These are phyloP conservation scores for Himalopsyche japonica DNA, from an alignment of 2,888 invertebrate species.

Conservation along the genomic window DNA sequence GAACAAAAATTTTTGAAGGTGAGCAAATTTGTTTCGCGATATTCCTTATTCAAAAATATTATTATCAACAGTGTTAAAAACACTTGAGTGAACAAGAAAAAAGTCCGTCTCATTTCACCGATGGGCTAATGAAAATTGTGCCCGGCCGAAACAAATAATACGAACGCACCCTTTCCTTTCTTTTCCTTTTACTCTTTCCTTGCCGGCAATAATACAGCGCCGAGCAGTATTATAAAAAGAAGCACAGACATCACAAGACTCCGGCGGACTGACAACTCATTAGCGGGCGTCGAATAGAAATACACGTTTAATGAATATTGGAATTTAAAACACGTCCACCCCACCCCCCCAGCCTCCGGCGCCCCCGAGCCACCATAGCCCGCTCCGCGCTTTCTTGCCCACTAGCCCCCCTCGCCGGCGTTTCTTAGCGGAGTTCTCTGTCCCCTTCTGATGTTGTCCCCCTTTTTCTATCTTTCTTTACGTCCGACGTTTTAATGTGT, in stretches of 20 bases:
- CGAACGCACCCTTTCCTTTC: background rate
- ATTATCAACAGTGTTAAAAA: background rate
- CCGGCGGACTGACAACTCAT: constrained; percentile 42
- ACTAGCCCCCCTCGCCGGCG: constrained; percentile 25
- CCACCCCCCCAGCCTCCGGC: constrained; percentile 17
- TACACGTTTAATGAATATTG: constrained; percentile 42
- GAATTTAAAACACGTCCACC: constrained; percentile 42
- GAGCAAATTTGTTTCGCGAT: background rate
- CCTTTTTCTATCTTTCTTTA: constrained; percentile 42
- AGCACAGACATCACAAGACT: constrained; percentile 18
- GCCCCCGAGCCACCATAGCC: constrained; percentile 19
- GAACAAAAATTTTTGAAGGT: too few species aligned
- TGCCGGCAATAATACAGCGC: background rate
- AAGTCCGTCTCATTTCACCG: background rate
- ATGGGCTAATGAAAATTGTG: constrained; percentile 18
- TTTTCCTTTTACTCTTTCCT: background rate
- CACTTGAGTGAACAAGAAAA: background rate
- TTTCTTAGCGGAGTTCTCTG: constrained; percentile 40
- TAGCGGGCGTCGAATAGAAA: constrained; percentile 42
- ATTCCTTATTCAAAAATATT: background rate
- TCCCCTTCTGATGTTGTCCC: constrained; percentile 42
- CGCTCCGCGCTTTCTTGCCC: constrained; percentile 9
- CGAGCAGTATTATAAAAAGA: background rate
- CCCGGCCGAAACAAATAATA: background rate
- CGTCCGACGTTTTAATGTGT: constrained; percentile 41